These are phyloP conservation scores for Probaryconus sp. DNA, from an alignment of 1,140 invertebrate species.

Conservation along the genomic window DNA sequence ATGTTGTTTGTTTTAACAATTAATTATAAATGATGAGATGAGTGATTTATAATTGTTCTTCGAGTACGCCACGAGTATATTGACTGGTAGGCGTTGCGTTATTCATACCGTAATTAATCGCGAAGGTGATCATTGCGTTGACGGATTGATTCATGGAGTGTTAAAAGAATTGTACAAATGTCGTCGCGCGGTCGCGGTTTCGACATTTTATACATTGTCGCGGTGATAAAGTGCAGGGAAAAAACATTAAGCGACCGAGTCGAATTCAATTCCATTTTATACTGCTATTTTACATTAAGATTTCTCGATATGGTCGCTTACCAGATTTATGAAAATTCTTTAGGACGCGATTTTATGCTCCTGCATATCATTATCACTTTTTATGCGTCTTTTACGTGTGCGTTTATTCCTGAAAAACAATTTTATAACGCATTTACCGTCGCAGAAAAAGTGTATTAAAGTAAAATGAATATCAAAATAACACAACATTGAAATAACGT, in stretches of 20 bases:
- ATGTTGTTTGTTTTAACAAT: too few relatives aligned
- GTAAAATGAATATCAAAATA: too few relatives aligned
- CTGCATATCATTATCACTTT: too few relatives aligned
- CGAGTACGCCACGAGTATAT: conserved; percentile 5
- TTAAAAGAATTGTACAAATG: conserved; percentile 48
- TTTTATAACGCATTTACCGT: too few relatives aligned
- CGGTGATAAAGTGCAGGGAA: conserved; percentile 27
- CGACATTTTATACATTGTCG: conserved; percentile 41
- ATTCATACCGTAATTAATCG: conserved; percentile 35
- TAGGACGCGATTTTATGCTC: conserved; percentile 19
- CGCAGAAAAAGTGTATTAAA: too few relatives aligned
- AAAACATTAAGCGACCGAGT: conserved; percentile 10
- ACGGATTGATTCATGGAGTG: conserved; percentile 54
- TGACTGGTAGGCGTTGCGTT: conserved; percentile 26
- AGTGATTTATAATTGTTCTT: neutral
- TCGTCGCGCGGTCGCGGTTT: too few relatives aligned
- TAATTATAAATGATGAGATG: too few relatives aligned
- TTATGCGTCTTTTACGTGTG: too few relatives aligned
- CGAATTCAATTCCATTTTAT: conserved; percentile 39
- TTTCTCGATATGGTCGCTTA: conserved; percentile 23
- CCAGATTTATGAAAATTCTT: conserved; percentile 35
- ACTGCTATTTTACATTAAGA: conserved; percentile 36
- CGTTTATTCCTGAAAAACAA: too few relatives aligned
- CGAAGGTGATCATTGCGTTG: conserved; percentile 24
- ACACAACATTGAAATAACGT: too few relatives aligned